phyloP scores from a whole-genome alignment of 2,113 vertebrate species.

The Phylloscopus trochilus region DNA sequence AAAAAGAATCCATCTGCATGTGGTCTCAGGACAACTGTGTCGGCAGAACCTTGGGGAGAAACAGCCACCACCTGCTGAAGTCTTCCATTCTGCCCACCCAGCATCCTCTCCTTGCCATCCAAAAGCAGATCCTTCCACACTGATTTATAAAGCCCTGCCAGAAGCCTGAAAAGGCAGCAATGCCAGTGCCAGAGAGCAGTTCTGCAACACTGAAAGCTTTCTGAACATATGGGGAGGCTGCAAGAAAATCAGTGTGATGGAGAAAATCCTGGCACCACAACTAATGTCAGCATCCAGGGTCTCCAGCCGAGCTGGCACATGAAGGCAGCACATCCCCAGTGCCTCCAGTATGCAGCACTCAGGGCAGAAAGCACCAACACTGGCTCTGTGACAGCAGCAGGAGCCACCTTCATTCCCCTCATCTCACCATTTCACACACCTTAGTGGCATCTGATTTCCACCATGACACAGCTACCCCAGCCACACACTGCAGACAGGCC shows the following conservation, averaged over 20 bases:
- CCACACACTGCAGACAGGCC: neutral
- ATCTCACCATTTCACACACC: neutral
- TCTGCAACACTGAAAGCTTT: neutral
- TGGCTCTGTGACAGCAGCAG: accelerated
- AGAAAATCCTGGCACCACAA: neutral
- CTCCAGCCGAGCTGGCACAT: accelerated
- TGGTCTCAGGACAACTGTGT: neutral
- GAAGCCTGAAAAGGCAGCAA: neutral
- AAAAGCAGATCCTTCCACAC: neutral
- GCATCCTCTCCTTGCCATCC: neutral
- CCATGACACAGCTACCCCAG: accelerated
- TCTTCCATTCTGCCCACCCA: neutral
- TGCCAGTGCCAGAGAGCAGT: neutral
- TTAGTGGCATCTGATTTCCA: neutral
- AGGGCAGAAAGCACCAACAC: neutral
- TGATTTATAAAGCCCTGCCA: neutral
- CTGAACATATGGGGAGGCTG: neutral
- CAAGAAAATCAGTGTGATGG: neutral
- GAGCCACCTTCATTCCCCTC: neutral
- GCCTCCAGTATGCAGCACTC: neutral
- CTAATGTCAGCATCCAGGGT: neutral
- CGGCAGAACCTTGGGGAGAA: neutral
- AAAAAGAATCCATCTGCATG: neutral
- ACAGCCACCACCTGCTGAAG: neutral
- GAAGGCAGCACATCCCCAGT: neutral